Percentiles rank a stretch among this genome's conserved stretches.
Conservation (phyloP, 2,113 vertebrate species). For the Peromyscus californicus region DNA sequence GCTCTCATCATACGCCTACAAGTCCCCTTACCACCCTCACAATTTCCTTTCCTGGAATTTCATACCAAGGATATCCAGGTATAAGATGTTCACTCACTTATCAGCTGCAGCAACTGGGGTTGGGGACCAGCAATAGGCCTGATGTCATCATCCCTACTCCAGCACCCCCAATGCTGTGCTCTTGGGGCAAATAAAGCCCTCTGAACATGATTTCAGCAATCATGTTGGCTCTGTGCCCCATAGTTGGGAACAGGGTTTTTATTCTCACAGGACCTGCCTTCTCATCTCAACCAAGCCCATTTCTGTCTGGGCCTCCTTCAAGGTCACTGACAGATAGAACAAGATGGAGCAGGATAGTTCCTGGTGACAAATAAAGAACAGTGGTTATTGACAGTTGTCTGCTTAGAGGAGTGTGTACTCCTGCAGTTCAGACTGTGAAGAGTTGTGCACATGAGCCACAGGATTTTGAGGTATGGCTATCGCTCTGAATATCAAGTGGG, state of each 20-base stretch:
- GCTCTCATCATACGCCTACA: no score
- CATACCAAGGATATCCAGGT: background rate
- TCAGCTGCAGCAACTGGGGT: background rate
- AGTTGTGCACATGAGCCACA: rapidly evolving
- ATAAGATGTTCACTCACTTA: background rate
- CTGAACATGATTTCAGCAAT: background rate
- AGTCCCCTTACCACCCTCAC: rapidly evolving
- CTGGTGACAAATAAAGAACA: background rate
- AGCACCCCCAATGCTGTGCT: background rate
- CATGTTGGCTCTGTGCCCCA: background rate
- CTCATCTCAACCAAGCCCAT: background rate
- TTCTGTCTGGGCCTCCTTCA: background rate
- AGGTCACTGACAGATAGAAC: background rate
- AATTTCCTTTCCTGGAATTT: background rate
- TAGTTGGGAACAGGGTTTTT: background rate
- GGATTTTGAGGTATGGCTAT: background rate
- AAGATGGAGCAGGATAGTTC: background rate
- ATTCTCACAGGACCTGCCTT: background rate
- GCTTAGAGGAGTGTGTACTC: background rate
- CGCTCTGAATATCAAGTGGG: background rate
- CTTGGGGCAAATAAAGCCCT: background rate
- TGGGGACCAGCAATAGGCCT: background rate
- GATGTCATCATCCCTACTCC: background rate
- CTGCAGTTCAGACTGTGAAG: background rate
- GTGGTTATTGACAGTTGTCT: no score